Percentiles rank a stretch among this genome's conserved stretches.
Evolutionary conservation across 2,113 vertebrate species (phyloP).

Genomic region (Brevimyrus niger): DNA sequence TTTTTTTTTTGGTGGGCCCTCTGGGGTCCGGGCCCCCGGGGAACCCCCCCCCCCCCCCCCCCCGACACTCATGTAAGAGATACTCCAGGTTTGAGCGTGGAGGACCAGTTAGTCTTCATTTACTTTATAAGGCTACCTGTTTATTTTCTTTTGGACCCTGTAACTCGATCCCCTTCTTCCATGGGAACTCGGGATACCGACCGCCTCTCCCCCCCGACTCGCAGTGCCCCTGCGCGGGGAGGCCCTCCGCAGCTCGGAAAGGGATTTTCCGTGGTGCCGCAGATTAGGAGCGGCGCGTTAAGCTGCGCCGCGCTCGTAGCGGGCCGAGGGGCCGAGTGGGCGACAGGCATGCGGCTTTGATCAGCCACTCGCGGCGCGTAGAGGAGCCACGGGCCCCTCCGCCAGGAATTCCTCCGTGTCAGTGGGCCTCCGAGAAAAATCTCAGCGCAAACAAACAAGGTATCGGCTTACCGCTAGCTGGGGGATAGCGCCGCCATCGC

Average conservation of each 20-base stretch:
- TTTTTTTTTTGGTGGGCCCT: conserved; percentile 26
- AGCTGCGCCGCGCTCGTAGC: neutral
- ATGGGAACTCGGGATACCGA: neutral
- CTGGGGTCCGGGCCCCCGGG: neutral
- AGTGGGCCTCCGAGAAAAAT: conserved; percentile 65
- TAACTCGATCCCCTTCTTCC: neutral
- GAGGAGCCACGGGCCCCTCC: conserved; percentile 30
- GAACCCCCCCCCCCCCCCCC: no score
- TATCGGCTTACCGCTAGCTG: conserved; percentile 62
- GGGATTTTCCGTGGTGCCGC: neutral
- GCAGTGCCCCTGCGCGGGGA: neutral
- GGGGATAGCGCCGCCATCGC: conserved; percentile 35
- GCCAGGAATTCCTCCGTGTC: conserved; percentile 48
- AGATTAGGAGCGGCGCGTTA: neutral
- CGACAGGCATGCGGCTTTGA: conserved; percentile 28
- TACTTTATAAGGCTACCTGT: neutral
- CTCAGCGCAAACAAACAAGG: conserved; percentile 66
- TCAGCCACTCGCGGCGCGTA: conserved; percentile 40
- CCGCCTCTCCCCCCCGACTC: no score
- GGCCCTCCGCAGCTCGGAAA: neutral
- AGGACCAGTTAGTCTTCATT: neutral
- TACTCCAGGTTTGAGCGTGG: neutral
- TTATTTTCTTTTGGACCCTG: neutral
- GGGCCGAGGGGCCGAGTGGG: conserved; percentile 2
- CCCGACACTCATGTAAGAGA: neutral